Evolutionary conservation across 2,797 vertebrate genomes (phyloP).

Genomic region (Sebastes cheni): DNA sequence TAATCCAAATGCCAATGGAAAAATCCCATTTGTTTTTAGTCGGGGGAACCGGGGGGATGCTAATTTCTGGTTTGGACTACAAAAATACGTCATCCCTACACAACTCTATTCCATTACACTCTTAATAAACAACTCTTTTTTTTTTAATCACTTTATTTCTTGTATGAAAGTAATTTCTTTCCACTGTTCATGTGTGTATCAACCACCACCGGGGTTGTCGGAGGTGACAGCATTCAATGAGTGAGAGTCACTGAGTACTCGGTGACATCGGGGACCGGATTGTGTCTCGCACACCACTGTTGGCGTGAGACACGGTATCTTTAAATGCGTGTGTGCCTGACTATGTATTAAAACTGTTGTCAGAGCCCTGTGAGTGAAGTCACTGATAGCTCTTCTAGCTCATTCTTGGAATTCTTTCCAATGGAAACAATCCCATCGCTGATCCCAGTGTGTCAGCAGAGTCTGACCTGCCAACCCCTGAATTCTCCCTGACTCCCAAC

Average conservation of each 20-base stretch:
- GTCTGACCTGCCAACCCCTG: constrained; percentile 75
- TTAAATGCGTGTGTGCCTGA: constrained; percentile 57
- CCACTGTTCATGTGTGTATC: neutral
- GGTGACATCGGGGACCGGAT: constrained; percentile 31
- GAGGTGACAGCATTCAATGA: constrained; percentile 33
- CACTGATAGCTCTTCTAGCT: constrained; percentile 85
- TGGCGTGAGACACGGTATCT: constrained; percentile 51
- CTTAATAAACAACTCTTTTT: neutral
- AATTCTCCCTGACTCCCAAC: constrained; percentile 67
- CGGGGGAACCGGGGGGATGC: no score
- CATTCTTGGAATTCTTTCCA: constrained; percentile 89
- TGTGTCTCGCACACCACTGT: constrained; percentile 54
- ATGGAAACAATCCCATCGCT: constrained; percentile 85
- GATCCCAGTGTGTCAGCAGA: constrained; percentile 83
- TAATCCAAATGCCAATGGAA: no score
- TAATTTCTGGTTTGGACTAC: no score
- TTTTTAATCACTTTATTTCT: neutral
- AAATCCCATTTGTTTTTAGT: no score
- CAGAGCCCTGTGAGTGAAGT: constrained; percentile 76
- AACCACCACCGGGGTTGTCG: neutral
- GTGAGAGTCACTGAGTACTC: neutral
- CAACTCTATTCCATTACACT: neutral
- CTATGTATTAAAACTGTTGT: constrained; percentile 75
- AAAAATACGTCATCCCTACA: no score
- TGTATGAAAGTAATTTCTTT: neutral